Conservation (phyloP, 1,140 invertebrate species). For the Copidosoma floridanum region DNA sequence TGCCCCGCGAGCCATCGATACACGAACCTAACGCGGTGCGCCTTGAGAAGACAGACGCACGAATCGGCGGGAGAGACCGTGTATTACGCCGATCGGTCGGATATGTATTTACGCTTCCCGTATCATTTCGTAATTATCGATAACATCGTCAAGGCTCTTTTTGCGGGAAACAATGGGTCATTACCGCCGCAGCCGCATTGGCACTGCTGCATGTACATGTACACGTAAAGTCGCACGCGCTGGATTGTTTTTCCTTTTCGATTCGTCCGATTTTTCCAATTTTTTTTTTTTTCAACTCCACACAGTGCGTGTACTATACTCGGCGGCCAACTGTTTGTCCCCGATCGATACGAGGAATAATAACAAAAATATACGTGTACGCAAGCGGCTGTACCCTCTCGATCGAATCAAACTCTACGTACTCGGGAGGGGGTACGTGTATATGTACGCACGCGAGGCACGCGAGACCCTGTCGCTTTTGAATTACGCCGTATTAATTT, state of each 20-base stretch:
- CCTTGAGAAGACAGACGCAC: not conserved
- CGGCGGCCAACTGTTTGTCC: constrained; percentile 9
- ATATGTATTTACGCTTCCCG: constrained; percentile 52
- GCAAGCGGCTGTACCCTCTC: not conserved
- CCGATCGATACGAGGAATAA: constrained; percentile 24
- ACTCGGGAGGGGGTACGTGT: too few relatives aligned
- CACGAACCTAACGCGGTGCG: constrained; percentile 38
- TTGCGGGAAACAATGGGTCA: constrained; percentile 56
- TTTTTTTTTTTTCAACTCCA: not conserved
- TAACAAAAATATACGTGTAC: too few relatives aligned
- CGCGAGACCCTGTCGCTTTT: constrained; percentile 22
- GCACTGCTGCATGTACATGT: not conserved
- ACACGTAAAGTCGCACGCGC: constrained; percentile 8
- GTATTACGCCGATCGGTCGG: constrained; percentile 37
- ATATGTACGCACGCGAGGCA: constrained; percentile 16
- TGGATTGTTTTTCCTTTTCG: not conserved
- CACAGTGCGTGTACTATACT: constrained; percentile 20
- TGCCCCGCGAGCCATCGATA: constrained; percentile 49
- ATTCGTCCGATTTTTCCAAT: not conserved
- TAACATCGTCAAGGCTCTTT: constrained; percentile 58
- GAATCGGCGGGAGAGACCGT: constrained; percentile 29
- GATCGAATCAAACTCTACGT: constrained; percentile 21
- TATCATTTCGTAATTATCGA: constrained; percentile 59
- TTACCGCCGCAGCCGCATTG: constrained; percentile 41
- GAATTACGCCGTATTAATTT: constrained; percentile 27